A percentile compares a stretch with the other conserved stretches of the same genome.
Evolutionary conservation across 2,797 vertebrate genomes (phyloP).

Genomic region (Myotis daubentonii): DNA sequence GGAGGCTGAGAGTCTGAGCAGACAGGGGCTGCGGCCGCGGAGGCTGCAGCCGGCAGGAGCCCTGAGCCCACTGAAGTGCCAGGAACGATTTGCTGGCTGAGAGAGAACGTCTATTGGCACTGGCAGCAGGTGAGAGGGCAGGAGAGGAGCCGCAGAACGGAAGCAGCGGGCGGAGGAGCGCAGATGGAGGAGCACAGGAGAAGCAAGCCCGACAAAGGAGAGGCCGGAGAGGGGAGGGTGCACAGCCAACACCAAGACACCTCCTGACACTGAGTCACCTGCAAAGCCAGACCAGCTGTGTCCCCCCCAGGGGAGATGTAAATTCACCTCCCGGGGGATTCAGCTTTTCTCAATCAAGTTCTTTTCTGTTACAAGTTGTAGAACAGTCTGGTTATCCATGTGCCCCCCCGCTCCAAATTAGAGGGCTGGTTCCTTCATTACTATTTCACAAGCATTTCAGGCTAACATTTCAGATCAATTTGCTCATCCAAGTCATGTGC

Average conservation of each 20-base stretch:
- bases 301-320: neutral
- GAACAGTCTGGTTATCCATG: neutral
- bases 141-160: neutral
- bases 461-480: neutral
- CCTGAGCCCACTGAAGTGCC: neutral
- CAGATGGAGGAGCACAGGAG: neutral
- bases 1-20: neutral
- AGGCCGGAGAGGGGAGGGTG: rapidly evolving
- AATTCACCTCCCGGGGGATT: neutral
- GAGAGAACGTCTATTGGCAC: neutral
- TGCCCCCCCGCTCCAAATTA: neutral
- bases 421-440: neutral
- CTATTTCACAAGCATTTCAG: neutral
- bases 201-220: neutral
- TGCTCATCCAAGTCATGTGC: neutral
- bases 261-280: neutral
- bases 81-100: neutral
- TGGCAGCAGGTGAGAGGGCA: neutral
- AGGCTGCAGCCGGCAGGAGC: rapidly evolving
- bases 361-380: neutral
- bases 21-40: rapidly evolving
- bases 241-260: no score
- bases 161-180: neutral
- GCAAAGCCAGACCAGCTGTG: rapidly evolving
- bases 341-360: neutral